These are phyloP conservation scores for Allygus modestus DNA, from an alignment of 2,888 invertebrate species.

Conservation along the genomic window DNA sequence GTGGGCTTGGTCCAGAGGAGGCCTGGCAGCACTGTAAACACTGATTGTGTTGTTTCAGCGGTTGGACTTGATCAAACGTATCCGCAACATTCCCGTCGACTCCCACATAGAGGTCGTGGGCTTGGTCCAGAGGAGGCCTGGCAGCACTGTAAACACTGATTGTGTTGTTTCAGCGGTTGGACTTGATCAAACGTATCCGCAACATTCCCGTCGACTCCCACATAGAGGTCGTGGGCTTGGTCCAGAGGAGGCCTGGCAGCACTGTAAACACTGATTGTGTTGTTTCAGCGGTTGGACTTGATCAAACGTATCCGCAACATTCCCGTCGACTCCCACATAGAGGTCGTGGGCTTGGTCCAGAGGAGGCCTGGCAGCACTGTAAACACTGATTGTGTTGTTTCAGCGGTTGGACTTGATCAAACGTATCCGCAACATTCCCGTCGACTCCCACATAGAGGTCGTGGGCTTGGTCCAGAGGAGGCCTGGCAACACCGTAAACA, in stretches of 20 bases:
- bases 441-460: conserved; percentile 74
- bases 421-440: conserved; percentile 68
- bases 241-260: conserved; percentile 64
- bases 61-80: conserved; percentile 51
- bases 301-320: conserved; percentile 46
- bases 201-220: conserved; percentile 73
- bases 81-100: conserved; percentile 72
- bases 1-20: conserved; percentile 69
- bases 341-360: conserved; percentile 72
- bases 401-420: conserved; percentile 57
- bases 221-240: conserved; percentile 72
- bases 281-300: conserved; percentile 52
- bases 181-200: conserved; percentile 49
- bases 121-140: conserved; percentile 65
- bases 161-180: conserved; percentile 41
- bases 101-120: conserved; percentile 74
- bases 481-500: conserved; percentile 66
- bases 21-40: conserved; percentile 66
- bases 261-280: conserved; percentile 65
- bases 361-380: conserved; percentile 65
- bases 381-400: conserved; percentile 62
- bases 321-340: conserved; percentile 74
- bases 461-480: conserved; percentile 69
- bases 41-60: conserved; percentile 55
- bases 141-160: conserved; percentile 66